These are phyloP conservation scores for Trachymyrmex cornetzi DNA, from an alignment of 1,140 invertebrate genomes.

Conservation along the genomic window DNA sequence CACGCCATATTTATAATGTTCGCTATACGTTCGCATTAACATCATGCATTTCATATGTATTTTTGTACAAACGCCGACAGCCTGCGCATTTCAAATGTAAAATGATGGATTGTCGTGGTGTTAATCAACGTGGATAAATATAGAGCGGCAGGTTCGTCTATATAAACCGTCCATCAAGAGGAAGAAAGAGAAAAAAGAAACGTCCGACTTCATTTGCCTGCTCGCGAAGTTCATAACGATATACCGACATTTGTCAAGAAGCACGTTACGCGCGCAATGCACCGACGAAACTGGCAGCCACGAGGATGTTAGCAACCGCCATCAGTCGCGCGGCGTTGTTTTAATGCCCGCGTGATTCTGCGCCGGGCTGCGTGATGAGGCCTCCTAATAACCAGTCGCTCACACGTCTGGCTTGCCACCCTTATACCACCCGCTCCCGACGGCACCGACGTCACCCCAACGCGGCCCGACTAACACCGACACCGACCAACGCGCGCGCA, in stretches of 20 bases:
- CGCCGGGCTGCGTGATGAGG: constrained; percentile 81
- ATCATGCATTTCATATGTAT: not conserved
- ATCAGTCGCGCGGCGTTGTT: constrained; percentile 74
- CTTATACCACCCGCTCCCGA: constrained; percentile 69
- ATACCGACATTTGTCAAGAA: constrained; percentile 63
- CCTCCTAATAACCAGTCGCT: constrained; percentile 84
- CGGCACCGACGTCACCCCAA: constrained; percentile 68
- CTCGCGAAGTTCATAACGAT: constrained; percentile 52
- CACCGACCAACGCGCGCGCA: constrained; percentile 62
- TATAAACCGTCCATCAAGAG: not conserved
- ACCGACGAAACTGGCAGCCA: constrained; percentile 61
- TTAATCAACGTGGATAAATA: constrained; percentile 60
- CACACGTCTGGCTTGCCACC: constrained; percentile 78
- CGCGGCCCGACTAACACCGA: constrained; percentile 60
- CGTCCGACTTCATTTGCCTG: constrained; percentile 54
- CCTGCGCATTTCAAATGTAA: constrained; percentile 38
- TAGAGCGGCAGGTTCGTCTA: constrained; percentile 43
- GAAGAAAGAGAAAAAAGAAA: not conserved
- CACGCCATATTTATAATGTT: not conserved
- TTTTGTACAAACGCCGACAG: constrained; percentile 27
- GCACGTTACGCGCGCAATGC: constrained; percentile 38
- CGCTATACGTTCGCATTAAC: not conserved
- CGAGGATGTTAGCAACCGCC: constrained; percentile 71
- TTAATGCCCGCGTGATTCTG: constrained; percentile 80
- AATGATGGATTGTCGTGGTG: constrained; percentile 46